A percentile compares a stretch with the other conserved stretches of the same genome.
Evolutionary conservation across 2,888 invertebrate genomes (phyloP).

Genomic region (Zygaena filipendulae): DNA sequence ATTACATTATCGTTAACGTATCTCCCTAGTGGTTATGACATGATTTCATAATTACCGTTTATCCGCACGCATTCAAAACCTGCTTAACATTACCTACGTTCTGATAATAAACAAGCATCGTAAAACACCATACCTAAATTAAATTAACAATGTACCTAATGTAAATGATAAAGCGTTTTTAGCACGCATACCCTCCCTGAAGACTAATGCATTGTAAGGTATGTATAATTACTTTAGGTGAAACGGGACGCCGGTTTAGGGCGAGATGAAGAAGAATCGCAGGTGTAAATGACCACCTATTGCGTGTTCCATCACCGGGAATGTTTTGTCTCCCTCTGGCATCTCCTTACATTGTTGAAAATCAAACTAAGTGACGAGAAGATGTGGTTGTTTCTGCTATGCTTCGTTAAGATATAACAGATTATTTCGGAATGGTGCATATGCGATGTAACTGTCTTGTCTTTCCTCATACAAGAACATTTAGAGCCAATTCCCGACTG

Average conservation of each 20-base stretch:
- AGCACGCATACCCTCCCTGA: slow-evolving; percentile 60
- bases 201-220: slow-evolving; percentile 63
- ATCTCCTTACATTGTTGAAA: too few species aligned
- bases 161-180: slow-evolving; percentile 64
- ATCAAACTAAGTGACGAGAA: slow-evolving; percentile 30
- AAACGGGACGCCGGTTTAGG: slow-evolving; percentile 56
- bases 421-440: slow-evolving; percentile 38
- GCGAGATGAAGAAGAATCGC: slow-evolving; percentile 65
- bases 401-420: slow-evolving; percentile 23
- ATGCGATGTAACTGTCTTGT: slow-evolving; percentile 50
- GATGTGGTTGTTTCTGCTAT: slow-evolving; percentile 41
- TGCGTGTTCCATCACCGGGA: slow-evolving; percentile 53
- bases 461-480: slow-evolving; percentile 52
- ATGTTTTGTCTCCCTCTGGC: too few species aligned
- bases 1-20: slow-evolving; percentile 41
- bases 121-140: slow-evolving; percentile 56
- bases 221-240: slow-evolving; percentile 64
- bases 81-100: slow-evolving; percentile 52
- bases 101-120: slow-evolving; percentile 61
- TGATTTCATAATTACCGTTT: slow-evolving; percentile 52
- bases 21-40: slow-evolving; percentile 41
- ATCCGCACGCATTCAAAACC: slow-evolving; percentile 49
- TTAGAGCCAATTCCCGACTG: slow-evolving; percentile 60
- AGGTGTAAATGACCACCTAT: slow-evolving; percentile 61
- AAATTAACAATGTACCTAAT: slow-evolving; percentile 64